These are phyloP conservation scores for Ostrea edulis DNA, from an alignment of 1,140 invertebrate genomes.

Conservation along the genomic window DNA sequence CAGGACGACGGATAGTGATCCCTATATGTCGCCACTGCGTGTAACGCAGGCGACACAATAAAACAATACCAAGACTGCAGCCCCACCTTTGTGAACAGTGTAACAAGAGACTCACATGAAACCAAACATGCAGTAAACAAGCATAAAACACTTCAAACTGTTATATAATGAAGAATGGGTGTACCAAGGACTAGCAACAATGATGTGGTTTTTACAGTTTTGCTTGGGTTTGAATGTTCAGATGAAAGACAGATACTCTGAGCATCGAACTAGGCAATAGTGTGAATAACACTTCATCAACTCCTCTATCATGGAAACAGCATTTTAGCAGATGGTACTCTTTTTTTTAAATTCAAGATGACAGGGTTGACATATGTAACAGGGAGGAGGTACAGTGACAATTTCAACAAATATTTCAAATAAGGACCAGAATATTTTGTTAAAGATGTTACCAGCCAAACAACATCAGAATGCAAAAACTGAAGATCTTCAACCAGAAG, in stretches of 20 bases:
- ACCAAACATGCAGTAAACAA: too few relatives aligned
- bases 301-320: background rate
- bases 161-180: too few relatives aligned
- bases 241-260: constrained; percentile 18
- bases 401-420: background rate
- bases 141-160: too few relatives aligned
- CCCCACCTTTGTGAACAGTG: too few relatives aligned
- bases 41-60: too few relatives aligned
- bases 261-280: constrained; percentile 30
- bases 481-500: too few relatives aligned
- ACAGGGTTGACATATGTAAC: background rate
- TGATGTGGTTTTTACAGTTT: background rate
- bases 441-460: background rate
- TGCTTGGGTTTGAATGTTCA: constrained; percentile 40
- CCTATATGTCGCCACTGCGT: too few relatives aligned
- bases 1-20: too few relatives aligned
- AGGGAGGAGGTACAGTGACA: background rate
- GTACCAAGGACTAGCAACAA: background rate
- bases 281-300: background rate
- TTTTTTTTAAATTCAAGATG: background rate
- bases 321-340: background rate
- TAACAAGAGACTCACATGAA: too few relatives aligned
- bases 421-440: background rate
- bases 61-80: too few relatives aligned
- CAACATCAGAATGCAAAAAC: too few relatives aligned